Evolutionary conservation across 2,797 vertebrate species (phyloP).

Genomic region (Alcedo atthis): DNA sequence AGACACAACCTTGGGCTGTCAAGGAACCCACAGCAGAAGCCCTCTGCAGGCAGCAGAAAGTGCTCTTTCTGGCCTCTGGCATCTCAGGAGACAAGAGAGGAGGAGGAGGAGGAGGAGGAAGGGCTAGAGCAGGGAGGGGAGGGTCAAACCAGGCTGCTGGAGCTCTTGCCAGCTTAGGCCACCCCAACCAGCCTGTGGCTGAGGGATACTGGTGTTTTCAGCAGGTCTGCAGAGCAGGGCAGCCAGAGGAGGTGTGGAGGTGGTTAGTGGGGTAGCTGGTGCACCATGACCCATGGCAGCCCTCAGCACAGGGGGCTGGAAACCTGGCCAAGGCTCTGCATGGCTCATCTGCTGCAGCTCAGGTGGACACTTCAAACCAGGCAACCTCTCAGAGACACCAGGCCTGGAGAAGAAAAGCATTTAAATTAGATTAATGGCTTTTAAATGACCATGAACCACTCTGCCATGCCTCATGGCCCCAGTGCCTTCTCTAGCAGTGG

Average conservation of each 20-base stretch:
- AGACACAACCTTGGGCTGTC: conserved; percentile 46
- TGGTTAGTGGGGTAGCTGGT: neutral
- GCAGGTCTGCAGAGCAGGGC: neutral
- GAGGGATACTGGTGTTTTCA: conserved; percentile 13
- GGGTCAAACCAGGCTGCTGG: neutral
- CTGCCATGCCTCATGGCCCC: neutral
- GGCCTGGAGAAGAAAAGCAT: neutral
- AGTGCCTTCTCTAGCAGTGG: neutral
- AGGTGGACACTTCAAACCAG: neutral
- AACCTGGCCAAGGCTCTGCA: neutral
- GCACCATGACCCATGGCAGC: neutral
- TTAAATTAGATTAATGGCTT: neutral
- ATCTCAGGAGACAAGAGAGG: neutral
- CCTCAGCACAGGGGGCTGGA: neutral
- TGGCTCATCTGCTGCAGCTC: neutral
- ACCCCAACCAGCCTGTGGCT: conserved; percentile 5
- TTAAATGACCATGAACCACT: neutral
- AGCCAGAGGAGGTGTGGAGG: neutral
- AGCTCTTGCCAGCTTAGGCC: neutral
- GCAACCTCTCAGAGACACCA: neutral
- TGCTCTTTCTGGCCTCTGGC: conserved; percentile 3
- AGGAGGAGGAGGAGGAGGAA: neutral
- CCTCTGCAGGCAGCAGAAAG: conserved; percentile 1
- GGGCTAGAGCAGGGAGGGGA: neutral
- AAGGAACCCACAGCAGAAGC: conserved; percentile 68